Percentiles rank a stretch among this genome's conserved stretches.
phyloP scores from a whole-genome alignment of 2,888 invertebrate genomes.

The Gymnocheta viridis region DNA sequence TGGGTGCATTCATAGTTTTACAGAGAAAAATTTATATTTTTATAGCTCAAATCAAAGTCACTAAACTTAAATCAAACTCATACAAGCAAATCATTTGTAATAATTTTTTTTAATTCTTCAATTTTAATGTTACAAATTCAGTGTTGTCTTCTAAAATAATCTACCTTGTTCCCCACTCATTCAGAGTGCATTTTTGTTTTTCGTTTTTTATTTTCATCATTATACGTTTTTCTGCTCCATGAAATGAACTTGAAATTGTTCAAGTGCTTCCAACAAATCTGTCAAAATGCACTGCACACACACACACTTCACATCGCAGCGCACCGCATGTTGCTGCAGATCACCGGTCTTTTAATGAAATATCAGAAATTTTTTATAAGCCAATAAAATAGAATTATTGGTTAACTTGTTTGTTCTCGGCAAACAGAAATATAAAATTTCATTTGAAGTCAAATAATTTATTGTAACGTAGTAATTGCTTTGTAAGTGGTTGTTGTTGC shows the following conservation, averaged over 20 bases:
- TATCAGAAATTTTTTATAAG: neutral
- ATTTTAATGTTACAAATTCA: neutral
- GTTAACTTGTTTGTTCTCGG: neutral
- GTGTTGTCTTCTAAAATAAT: neutral
- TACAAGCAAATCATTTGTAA: neutral
- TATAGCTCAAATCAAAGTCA: no score
- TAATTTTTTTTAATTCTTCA: neutral
- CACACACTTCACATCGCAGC: neutral
- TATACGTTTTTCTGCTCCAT: conserved; percentile 7
- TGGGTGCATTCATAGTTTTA: no score
- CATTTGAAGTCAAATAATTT: conserved; percentile 23
- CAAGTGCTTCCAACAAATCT: conserved; percentile 29
- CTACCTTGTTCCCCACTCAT: neutral
- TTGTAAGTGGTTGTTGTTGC: conserved; percentile 1
- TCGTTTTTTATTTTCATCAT: neutral
- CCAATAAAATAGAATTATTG: conserved; percentile 18
- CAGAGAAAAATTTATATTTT: no score
- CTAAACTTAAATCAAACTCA: no score
- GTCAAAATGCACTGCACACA: conserved; percentile 31
- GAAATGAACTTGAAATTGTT: conserved; percentile 65
- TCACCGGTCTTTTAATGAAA: conserved; percentile 9
- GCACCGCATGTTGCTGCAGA: neutral
- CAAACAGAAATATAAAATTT: conserved; percentile 33
- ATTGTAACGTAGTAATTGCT: neutral
- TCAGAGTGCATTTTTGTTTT: neutral